Conservation (phyloP, 2,797 vertebrate genomes). For the Girardinus metallicus region DNA sequence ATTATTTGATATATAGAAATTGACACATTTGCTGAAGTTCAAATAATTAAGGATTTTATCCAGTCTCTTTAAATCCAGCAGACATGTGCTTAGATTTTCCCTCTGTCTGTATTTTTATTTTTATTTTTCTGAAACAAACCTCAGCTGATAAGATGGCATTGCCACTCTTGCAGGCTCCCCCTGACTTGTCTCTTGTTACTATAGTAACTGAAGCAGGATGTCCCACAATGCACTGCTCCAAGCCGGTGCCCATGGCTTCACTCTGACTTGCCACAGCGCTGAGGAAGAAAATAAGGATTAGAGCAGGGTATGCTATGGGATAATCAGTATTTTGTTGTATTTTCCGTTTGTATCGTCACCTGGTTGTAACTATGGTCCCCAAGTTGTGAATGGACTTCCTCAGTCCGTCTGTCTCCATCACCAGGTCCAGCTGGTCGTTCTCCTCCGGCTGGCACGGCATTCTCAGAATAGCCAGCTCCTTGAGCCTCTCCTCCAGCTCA, state of each 20-base stretch:
- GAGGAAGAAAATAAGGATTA: background rate
- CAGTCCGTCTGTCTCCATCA: conserved; percentile 93
- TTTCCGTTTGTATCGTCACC: conserved; percentile 34
- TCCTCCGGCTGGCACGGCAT: conserved; percentile 91
- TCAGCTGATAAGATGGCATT: conserved; percentile 94
- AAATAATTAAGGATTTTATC: background rate
- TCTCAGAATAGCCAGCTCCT: conserved; percentile 82
- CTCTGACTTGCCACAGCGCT: conserved; percentile 97
- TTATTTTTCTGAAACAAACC: conserved; percentile 32
- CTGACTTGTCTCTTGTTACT: conserved; percentile 96
- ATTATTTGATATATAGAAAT: background rate
- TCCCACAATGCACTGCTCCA: conserved; percentile 93
- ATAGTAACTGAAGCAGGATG: conserved; percentile 93
- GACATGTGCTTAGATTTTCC: background rate
- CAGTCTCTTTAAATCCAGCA: background rate
- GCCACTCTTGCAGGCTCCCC: conserved; percentile 93
- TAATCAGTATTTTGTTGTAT: background rate
- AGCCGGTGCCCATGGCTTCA: conserved; percentile 90
- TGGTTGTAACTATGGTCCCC: conserved; percentile 93
- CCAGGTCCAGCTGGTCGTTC: conserved; percentile 93
- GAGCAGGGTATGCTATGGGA: fast-evolving
- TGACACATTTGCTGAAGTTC: background rate
- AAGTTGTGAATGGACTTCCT: conserved; percentile 97
- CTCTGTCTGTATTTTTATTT: background rate
- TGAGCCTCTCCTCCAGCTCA: conserved; percentile 88